phyloP scores from a whole-genome alignment of 1,140 invertebrate genomes.

The Lethrus apterus region DNA sequence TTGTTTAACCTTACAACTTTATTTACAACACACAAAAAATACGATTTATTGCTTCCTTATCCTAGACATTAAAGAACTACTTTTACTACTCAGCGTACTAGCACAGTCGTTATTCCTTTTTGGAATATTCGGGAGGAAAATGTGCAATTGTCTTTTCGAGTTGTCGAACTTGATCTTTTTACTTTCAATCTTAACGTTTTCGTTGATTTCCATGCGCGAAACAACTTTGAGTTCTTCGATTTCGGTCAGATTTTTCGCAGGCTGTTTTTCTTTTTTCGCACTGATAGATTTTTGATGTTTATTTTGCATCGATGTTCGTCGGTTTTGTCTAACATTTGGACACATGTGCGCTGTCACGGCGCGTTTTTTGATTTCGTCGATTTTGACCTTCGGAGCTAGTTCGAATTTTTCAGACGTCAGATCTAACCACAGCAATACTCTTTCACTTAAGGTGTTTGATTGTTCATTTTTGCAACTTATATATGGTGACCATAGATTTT shows the following conservation, averaged over 20 bases:
- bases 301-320: background rate
- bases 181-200: background rate
- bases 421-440: conserved; percentile 54
- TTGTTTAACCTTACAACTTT: too few relatives aligned
- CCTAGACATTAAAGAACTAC: too few relatives aligned
- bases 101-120: conserved; percentile 37
- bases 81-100: conserved; percentile 23
- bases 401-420: conserved; percentile 33
- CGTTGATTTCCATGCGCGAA: background rate
- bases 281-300: background rate
- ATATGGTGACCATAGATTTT: background rate
- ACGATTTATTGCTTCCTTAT: too few relatives aligned
- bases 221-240: background rate
- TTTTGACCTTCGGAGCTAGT: background rate
- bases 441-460: conserved; percentile 43
- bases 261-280: background rate
- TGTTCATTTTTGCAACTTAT: background rate
- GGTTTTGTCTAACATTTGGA: background rate
- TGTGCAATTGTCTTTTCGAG: conserved; percentile 54
- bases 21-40: too few relatives aligned
- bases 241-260: background rate
- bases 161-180: background rate
- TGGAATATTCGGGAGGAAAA: conserved; percentile 56
- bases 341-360: conserved; percentile 23
- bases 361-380: background rate